phyloP scores from a whole-genome alignment of 2,797 vertebrate species.

The Notolepis coatsorum region DNA sequence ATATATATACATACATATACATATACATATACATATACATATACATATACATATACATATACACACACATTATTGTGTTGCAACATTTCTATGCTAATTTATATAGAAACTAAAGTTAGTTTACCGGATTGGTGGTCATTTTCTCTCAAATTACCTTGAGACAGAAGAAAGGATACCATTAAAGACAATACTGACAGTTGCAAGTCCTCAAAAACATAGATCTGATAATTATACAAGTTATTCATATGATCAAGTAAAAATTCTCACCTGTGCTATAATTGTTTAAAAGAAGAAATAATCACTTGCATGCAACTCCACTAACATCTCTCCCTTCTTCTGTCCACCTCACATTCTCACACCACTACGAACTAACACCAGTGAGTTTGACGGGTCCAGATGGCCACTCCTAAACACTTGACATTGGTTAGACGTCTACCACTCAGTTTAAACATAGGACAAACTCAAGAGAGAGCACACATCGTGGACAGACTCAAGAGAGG shows the following conservation, averaged over 20 bases:
- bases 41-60: neutral
- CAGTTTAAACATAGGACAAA: neutral
- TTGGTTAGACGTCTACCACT: conserved; percentile 29
- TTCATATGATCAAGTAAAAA: neutral
- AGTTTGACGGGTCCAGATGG: neutral
- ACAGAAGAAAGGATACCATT: neutral
- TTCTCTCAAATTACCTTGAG: conserved; percentile 6
- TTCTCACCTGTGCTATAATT: neutral
- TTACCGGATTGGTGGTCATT: conserved; percentile 56
- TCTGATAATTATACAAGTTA: neutral
- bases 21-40: neutral
- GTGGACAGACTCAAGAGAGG: neutral
- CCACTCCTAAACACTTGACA: conserved; percentile 31
- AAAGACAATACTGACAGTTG: neutral
- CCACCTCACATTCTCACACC: neutral
- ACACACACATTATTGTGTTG: too few species aligned
- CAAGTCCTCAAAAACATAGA: conserved; percentile 7
- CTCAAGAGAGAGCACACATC: conserved; percentile 21
- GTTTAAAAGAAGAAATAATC: neutral
- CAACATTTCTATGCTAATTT: neutral
- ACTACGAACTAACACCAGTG: neutral
- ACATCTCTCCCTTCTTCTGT: neutral
- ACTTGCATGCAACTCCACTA: conserved; percentile 12
- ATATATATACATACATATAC: too few species aligned
- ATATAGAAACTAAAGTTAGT: conserved; percentile 10